These are phyloP conservation scores for Toxotes jaculatrix DNA, from an alignment of 2,113 vertebrate genomes.

Conservation along the genomic window DNA sequence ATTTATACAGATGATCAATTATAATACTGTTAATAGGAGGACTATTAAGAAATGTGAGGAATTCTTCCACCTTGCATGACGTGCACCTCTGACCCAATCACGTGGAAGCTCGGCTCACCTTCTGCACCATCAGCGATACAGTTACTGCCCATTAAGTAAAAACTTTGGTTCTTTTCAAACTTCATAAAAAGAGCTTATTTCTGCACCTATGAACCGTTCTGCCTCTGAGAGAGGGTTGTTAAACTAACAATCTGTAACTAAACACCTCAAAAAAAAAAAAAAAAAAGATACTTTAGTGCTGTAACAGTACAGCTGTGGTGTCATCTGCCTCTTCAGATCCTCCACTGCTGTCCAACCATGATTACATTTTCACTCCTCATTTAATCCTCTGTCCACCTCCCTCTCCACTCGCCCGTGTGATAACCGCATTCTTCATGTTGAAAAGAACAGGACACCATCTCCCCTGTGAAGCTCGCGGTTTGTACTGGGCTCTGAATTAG, in stretches of 20 bases:
- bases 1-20: background rate
- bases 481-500: constrained; percentile 15
- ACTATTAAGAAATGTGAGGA: no score
- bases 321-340: constrained; percentile 45
- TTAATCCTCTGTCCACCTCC: constrained; percentile 30
- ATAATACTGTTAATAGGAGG: no score
- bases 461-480: constrained; percentile 4
- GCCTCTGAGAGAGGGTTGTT: constrained; percentile 11
- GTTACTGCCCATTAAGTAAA: background rate
- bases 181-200: background rate
- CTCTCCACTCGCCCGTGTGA: constrained; percentile 29
- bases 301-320: constrained; percentile 28
- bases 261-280: background rate
- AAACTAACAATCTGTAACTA: constrained; percentile 40
- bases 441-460: constrained; percentile 7
- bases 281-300: background rate
- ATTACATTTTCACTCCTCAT: constrained; percentile 49
- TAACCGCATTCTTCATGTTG: constrained; percentile 6
- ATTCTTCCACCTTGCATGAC: background rate
- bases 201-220: background rate
- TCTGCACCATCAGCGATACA: background rate
- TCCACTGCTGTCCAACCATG: constrained; percentile 35
- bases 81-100: background rate
- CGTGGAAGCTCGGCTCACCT: background rate
- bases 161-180: background rate